Conservation (phyloP, 2,113 vertebrate species). For the Nannospalax galili region DNA sequence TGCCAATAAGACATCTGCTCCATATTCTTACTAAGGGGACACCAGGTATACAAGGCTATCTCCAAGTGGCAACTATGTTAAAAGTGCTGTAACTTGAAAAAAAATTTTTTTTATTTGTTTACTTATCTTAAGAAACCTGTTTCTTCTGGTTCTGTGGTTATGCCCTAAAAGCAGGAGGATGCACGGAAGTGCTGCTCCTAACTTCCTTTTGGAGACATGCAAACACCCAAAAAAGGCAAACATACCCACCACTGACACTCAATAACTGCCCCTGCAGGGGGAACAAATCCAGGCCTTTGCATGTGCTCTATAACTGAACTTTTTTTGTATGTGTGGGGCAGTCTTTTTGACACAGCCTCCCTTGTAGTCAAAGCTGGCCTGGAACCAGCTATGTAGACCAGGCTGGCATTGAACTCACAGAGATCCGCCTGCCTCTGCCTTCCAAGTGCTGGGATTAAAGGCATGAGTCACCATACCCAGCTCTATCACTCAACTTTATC, state of each 20-base stretch:
- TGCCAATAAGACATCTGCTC: neutral
- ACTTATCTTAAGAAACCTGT: constrained; percentile 20
- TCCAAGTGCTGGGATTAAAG: too few relatives aligned
- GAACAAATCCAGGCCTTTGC: neutral
- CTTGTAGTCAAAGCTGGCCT: too few relatives aligned
- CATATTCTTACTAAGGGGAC: neutral
- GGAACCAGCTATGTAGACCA: too few relatives aligned
- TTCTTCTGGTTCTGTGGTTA: constrained; percentile 45
- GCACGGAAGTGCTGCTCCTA: neutral
- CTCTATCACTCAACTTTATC: neutral
- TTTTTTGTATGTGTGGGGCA: too few relatives aligned
- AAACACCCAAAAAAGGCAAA: constrained; percentile 57
- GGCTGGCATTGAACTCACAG: too few relatives aligned
- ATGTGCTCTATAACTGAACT: neutral
- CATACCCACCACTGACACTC: neutral
- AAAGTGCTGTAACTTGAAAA: constrained; percentile 1
- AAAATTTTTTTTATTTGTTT: constrained; percentile 1
- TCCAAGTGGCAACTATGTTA: neutral
- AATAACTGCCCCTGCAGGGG: neutral
- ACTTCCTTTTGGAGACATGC: neutral
- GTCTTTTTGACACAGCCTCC: too few relatives aligned
- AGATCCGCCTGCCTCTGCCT: too few relatives aligned
- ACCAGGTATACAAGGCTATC: neutral
- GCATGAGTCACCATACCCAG: too few relatives aligned
- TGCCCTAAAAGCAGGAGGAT: constrained; percentile 27